Evolutionary conservation across 2,797 vertebrate species (phyloP).

Genomic region (Ataeniobius toweri): DNA sequence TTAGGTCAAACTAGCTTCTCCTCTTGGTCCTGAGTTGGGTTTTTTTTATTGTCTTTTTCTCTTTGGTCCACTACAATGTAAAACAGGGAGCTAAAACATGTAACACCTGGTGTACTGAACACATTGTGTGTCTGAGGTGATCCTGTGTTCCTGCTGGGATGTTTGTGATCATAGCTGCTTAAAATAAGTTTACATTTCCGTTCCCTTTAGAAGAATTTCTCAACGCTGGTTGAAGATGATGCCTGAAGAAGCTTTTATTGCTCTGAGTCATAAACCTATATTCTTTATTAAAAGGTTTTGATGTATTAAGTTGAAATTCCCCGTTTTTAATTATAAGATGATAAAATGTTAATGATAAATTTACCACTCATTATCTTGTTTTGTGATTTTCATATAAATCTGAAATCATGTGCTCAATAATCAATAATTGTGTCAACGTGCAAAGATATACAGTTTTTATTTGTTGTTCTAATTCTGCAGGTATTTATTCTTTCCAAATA

Average conservation of each 20-base stretch:
- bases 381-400: not conserved
- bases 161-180: constrained; percentile 10
- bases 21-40: constrained; percentile 30
- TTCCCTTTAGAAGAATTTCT: constrained; percentile 19
- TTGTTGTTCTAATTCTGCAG: not conserved
- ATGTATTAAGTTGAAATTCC: constrained; percentile 8
- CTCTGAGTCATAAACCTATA: constrained; percentile 25
- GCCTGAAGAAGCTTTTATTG: constrained; percentile 40
- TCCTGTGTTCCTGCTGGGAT: not conserved
- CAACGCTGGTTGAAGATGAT: constrained; percentile 12
- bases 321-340: constrained; percentile 11
- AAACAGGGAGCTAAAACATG: constrained; percentile 35
- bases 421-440: not conserved
- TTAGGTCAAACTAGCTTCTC: constrained; percentile 22
- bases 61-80: constrained; percentile 35
- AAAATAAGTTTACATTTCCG: constrained; percentile 39
- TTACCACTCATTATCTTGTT: not conserved
- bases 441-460: not conserved
- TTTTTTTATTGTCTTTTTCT: constrained; percentile 41
- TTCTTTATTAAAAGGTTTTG: constrained; percentile 11
- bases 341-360: constrained; percentile 3
- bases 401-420: not conserved
- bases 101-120: constrained; percentile 18
- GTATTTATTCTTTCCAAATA: not conserved
- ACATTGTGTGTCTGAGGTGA: constrained; percentile 8